A percentile compares a stretch with the other conserved stretches of the same genome.
Conservation (phyloP, 1,140 invertebrate species). For the Drosophila ohnishii region DNA sequence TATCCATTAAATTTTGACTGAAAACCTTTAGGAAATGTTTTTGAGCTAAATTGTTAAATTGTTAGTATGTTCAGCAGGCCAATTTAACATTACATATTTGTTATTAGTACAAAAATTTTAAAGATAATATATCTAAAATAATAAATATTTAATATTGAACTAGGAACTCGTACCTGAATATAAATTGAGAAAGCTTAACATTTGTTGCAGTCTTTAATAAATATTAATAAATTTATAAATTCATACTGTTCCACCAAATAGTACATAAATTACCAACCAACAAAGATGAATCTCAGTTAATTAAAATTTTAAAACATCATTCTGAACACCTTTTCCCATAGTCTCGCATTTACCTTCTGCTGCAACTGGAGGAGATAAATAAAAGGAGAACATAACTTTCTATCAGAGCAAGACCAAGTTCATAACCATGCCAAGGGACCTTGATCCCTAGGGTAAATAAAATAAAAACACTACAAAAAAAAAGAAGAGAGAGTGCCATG, state of each 20-base stretch:
- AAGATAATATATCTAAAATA: no score
- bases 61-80: no score
- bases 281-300: background rate
- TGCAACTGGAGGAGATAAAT: background rate
- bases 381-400: conserved; percentile 18
- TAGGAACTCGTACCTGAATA: no score
- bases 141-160: background rate
- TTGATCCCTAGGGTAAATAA: conserved; percentile 34
- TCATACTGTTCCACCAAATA: no score
- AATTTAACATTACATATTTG: no score
- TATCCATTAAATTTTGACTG: background rate
- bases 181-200: background rate
- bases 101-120: no score
- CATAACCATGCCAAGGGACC: conserved; percentile 25
- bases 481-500: conserved; percentile 1
- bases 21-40: background rate
- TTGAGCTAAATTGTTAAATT: no score
- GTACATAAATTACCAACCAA: no score
- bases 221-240: no score
- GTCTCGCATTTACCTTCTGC: no score
- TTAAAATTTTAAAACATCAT: background rate
- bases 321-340: no score
- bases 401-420: conserved; percentile 19
- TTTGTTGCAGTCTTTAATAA: background rate
- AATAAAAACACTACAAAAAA: conserved; percentile 31